These are phyloP conservation scores for Diogma glabrata DNA, from an alignment of 2,888 invertebrate species.

Conservation along the genomic window DNA sequence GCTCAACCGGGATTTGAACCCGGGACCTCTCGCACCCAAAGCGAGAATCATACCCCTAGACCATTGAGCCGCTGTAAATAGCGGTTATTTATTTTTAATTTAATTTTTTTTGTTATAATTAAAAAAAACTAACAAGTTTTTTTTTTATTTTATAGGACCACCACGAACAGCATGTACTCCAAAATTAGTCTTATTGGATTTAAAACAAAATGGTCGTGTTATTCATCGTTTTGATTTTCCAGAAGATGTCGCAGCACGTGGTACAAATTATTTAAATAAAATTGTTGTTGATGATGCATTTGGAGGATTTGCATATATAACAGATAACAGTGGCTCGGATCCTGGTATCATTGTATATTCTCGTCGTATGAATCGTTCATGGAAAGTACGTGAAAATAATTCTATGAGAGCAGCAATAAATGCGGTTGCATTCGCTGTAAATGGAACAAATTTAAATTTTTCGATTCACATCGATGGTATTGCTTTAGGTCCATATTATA, in stretches of 20 bases:
- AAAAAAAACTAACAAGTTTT: background rate
- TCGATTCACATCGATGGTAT: constrained; percentile 58
- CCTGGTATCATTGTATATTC: constrained; percentile 65
- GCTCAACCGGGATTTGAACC: constrained; percentile 50
- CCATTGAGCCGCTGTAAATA: constrained; percentile 43
- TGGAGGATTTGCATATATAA: constrained; percentile 56
- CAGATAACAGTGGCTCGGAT: constrained; percentile 53
- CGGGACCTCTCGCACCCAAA: constrained; percentile 52
- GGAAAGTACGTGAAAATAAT: constrained; percentile 53
- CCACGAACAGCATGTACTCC: constrained; percentile 50
- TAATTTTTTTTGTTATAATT: background rate
- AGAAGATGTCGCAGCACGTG: constrained; percentile 42
- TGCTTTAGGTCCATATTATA: constrained; percentile 51
- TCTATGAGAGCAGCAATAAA: constrained; percentile 51
- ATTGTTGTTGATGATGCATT: constrained; percentile 60
- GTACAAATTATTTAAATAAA: constrained; percentile 54
- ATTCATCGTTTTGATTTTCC: constrained; percentile 52
- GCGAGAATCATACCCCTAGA: constrained; percentile 51
- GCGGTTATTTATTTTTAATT: too few species aligned
- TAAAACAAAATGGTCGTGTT: constrained; percentile 45
- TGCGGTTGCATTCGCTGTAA: constrained; percentile 47
- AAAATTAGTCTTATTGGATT: constrained; percentile 54
- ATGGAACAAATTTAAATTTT: constrained; percentile 43
- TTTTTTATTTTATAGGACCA: constrained; percentile 16
- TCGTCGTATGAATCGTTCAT: constrained; percentile 48